A percentile compares a stretch with the other conserved stretches of the same genome.
These are phyloP conservation scores for Odontocolon sp. DNA, from an alignment of 2,888 invertebrate genomes.

Conservation along the genomic window DNA sequence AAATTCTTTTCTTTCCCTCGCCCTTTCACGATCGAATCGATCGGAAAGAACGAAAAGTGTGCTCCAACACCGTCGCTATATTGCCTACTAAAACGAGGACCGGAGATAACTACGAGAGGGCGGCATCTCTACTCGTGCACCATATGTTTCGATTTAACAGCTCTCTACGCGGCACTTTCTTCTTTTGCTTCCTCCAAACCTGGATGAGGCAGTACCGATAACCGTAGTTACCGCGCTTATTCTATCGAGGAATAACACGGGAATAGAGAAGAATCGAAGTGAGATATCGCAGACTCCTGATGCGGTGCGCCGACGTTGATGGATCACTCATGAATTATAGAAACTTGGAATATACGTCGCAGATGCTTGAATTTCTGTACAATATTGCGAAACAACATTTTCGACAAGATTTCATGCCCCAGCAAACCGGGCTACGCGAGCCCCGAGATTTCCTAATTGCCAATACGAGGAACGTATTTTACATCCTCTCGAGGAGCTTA, in stretches of 20 bases:
- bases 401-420: not conserved
- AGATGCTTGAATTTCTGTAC: not conserved
- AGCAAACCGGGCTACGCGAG: not conserved
- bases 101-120: no score
- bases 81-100: no score
- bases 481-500: conserved; percentile 36
- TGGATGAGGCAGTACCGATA: no score
- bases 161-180: no score
- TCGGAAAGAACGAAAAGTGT: not conserved
- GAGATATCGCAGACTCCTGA: no score
- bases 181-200: no score
- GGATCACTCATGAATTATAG: no score
- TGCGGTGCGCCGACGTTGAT: no score
- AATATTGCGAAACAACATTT: not conserved
- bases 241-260: no score
- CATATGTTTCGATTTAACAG: no score
- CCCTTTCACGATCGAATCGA: conserved; percentile 11
- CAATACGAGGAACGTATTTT: conserved; percentile 3
- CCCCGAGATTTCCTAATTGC: conserved; percentile 32
- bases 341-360: not conserved
- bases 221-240: no score
- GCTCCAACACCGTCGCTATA: not conserved
- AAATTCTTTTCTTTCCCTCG: conserved; percentile 36
- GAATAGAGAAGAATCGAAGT: not conserved
- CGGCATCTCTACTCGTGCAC: no score